phyloP scores from a whole-genome alignment of 2,113 vertebrate genomes.

The Chionis minor region DNA sequence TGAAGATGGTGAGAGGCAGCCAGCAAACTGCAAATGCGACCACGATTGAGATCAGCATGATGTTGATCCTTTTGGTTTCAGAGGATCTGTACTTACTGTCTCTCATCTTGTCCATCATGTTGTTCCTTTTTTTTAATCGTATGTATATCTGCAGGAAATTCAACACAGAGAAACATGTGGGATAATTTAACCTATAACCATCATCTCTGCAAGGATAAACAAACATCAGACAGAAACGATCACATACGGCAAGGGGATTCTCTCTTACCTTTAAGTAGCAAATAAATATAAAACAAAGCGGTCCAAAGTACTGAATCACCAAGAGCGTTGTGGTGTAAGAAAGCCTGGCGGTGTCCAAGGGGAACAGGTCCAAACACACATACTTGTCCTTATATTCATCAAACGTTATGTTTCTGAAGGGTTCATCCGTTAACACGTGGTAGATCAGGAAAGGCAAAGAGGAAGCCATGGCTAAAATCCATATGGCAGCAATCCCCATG shows the following conservation, averaged over 20 bases:
- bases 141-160: slow-evolving; percentile 81
- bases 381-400: slow-evolving; percentile 84
- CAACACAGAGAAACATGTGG: slow-evolving; percentile 12
- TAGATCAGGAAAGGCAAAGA: slow-evolving; percentile 85
- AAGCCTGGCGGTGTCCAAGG: slow-evolving; percentile 79
- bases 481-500: slow-evolving; percentile 81
- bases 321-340: slow-evolving; percentile 84
- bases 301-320: slow-evolving; percentile 85
- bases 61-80: slow-evolving; percentile 84
- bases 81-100: slow-evolving; percentile 84
- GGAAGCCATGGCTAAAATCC: slow-evolving; percentile 80
- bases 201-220: background rate
- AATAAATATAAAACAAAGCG: slow-evolving; percentile 87
- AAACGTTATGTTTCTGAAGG: slow-evolving; percentile 79
- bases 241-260: background rate
- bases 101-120: slow-evolving; percentile 87
- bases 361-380: slow-evolving; percentile 85
- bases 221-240: background rate
- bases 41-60: slow-evolving; percentile 88
- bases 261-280: slow-evolving; percentile 89
- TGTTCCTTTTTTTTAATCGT: slow-evolving; percentile 82
- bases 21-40: slow-evolving; percentile 87
- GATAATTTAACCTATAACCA: background rate
- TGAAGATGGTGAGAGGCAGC: slow-evolving; percentile 89
- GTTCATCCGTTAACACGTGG: slow-evolving; percentile 81